Conservation (phyloP, 2,113 vertebrate species). For the Calidris pygmaea region DNA sequence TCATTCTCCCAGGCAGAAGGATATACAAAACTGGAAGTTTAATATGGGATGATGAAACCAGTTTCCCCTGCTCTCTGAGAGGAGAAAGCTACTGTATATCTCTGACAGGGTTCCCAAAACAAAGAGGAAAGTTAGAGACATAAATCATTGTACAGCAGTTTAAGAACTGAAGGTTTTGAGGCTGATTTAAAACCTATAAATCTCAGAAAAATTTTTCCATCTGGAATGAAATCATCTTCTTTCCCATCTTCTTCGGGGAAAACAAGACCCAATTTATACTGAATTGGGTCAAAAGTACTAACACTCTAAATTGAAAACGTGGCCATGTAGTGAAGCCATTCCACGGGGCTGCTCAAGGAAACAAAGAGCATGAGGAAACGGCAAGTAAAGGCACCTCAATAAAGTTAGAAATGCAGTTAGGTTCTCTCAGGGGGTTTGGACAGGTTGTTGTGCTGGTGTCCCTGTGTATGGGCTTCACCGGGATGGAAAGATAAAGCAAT, state of each 20-base stretch:
- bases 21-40: background rate
- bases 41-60: background rate
- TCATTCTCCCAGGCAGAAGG: rapidly evolving
- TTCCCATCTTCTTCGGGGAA: background rate
- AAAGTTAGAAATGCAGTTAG: rapidly evolving
- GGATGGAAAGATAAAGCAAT: background rate
- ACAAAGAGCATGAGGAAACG: background rate
- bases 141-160: background rate
- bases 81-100: background rate
- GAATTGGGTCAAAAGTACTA: background rate
- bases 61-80: background rate
- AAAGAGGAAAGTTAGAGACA: background rate
- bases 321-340: background rate
- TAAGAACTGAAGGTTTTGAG: background rate
- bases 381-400: too few relatives aligned
- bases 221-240: background rate
- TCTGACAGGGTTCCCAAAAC: background rate
- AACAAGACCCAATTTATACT: background rate
- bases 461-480: rapidly evolving
- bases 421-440: rapidly evolving
- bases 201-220: background rate
- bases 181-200: background rate
- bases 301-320: background rate
- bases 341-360: background rate
- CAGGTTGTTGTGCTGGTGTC: rapidly evolving